Percentiles rank a stretch among this genome's conserved stretches.
phyloP scores from a whole-genome alignment of 2,888 invertebrate genomes.

The Physocephala rufipes region DNA sequence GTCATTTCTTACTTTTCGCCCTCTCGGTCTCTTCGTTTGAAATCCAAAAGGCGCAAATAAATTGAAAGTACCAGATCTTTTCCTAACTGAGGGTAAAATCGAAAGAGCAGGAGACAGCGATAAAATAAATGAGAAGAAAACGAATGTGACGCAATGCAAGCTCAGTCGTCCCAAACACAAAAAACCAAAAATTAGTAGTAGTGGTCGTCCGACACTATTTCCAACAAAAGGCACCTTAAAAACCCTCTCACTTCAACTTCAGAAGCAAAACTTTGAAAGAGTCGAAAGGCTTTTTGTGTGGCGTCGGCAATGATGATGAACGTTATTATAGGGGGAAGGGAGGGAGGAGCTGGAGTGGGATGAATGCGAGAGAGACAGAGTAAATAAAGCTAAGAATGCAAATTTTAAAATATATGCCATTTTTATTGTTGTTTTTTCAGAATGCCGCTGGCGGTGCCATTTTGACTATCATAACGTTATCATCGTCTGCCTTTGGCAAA shows the following conservation, averaged over 20 bases:
- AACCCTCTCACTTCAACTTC: conserved; percentile 25
- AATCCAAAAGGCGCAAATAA: too few relatives aligned
- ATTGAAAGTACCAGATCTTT: too few relatives aligned
- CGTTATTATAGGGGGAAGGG: too few relatives aligned
- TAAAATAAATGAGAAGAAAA: too few relatives aligned
- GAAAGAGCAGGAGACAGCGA: too few relatives aligned
- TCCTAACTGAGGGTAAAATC: too few relatives aligned
- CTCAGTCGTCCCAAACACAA: too few relatives aligned
- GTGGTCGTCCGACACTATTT: background rate
- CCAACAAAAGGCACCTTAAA: conserved; percentile 32
- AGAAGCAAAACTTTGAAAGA: conserved; percentile 26
- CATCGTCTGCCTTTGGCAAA: conserved; percentile 28
- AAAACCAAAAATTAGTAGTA: too few relatives aligned
- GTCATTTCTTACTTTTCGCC: too few relatives aligned
- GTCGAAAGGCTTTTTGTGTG: conserved; percentile 19
- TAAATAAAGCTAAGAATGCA: background rate
- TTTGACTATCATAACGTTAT: conserved; percentile 47
- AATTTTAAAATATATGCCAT: background rate
- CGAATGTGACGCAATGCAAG: too few relatives aligned
- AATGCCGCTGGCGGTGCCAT: conserved; percentile 54
- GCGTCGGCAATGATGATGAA: too few relatives aligned
- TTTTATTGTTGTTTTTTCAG: conserved; percentile 1
- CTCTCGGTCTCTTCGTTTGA: too few relatives aligned
- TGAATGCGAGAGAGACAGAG: background rate
- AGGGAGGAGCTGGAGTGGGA: background rate